Base-by-base conservation (phyloP, 2,797 vertebrate species). In the Agapornis canus region DNA sequence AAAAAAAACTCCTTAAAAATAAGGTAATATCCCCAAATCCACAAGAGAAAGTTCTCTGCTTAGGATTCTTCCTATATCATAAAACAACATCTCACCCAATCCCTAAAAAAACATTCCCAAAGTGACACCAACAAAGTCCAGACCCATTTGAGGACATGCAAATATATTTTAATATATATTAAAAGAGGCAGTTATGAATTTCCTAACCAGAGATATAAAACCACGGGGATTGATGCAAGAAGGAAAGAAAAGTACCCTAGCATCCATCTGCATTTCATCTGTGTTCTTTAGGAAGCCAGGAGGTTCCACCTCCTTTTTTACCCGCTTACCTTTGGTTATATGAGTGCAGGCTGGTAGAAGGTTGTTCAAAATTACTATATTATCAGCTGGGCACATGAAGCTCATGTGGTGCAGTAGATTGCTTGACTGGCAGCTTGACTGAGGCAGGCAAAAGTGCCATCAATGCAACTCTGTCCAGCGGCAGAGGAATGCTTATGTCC, bases 311-410 rank as follows among this genome's bases (percentile, higher is more conserved):
- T 84, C 9, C 6, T 37, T 37, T 51, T 76, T 66, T 37, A 71
- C 25, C 14, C 32, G 5, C 61, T 75, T 51, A 56, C 42, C 9
- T 66, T 59, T 29, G 18, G 13, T 47, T 63, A 13, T 35, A 7
- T 32, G 61, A 66, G 35, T 0, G 1, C 26, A 63, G 35, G 56
- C 6, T 8, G 11, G 45, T 4, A 56, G n/a, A 51, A 5, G 7
- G 6, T 19, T 61, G 14, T 40, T 60, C 37, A 56, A 76, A 63
- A 57, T 11, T 7, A 29, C 54, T 32, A 26, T 26, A 22, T 37
- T 18, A 27, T 26, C 22, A 9, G 7, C 5, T 31, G 9, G 10
- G 25, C 37, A 40, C 8, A 9, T 8, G 47, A 32, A 47, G 42
- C 8, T 82, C 31, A 19, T 11, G 26, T 8, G 23, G 4, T 21